Evolutionary conservation across 23 tunicate species (phyloP).

Genomic region (Ascidia mentula): DNA sequence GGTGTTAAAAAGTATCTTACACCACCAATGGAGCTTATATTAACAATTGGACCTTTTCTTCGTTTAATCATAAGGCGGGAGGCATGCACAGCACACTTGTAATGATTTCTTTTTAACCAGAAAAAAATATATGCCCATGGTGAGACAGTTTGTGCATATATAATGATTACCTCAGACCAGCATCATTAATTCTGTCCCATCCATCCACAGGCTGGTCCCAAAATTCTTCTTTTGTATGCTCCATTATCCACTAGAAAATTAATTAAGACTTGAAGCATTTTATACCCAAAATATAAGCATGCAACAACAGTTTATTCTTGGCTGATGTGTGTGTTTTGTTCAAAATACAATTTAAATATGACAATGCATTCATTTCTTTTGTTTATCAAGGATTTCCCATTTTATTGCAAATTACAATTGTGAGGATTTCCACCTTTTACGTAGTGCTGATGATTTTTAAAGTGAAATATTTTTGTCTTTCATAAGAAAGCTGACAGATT

Average conservation of each 20-base stretch:
- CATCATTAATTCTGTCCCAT: constrained; percentile 59
- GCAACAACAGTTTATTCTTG: too few relatives aligned
- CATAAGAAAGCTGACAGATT: too few relatives aligned
- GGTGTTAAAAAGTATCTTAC: constrained; percentile 34
- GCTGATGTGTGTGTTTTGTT: too few relatives aligned
- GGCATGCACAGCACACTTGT: constrained; percentile 60
- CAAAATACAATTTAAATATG: too few relatives aligned
- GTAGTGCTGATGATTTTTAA: too few relatives aligned
- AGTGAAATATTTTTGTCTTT: too few relatives aligned
- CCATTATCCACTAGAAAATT: constrained; percentile 12
- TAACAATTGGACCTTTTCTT: constrained; percentile 67
- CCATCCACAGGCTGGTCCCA: constrained; percentile 46
- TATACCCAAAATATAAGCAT: not conserved
- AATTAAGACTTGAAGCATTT: not conserved
- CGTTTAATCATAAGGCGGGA: constrained; percentile 59
- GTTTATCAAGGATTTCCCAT: too few relatives aligned
- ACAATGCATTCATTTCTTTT: too few relatives aligned
- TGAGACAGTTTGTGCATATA: too few relatives aligned
- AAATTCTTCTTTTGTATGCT: constrained; percentile 11
- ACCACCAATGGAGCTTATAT: constrained; percentile 65
- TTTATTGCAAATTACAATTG: too few relatives aligned
- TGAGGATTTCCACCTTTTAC: too few relatives aligned
- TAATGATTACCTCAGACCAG: constrained; percentile 68
- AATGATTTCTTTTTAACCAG: constrained; percentile 49
- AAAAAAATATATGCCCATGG: too few relatives aligned